phyloP scores from a whole-genome alignment of 92 coral and sea anemone genomes.

The Meandrina meandrites region DNA sequence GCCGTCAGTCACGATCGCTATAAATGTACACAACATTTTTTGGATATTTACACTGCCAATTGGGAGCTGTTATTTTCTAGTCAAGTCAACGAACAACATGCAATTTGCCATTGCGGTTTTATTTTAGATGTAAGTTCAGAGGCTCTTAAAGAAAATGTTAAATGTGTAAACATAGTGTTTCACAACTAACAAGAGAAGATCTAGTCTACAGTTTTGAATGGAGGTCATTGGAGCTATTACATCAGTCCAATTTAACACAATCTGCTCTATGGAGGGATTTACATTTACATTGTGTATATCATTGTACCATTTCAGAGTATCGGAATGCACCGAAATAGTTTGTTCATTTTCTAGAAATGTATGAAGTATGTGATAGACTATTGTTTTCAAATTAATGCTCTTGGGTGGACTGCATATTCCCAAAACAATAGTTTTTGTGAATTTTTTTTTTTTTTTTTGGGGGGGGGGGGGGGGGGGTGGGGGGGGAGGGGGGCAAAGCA shows the following conservation, averaged over 20 bases:
- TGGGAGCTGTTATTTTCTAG: not conserved
- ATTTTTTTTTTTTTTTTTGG: too few relatives aligned
- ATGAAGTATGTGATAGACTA: not conserved
- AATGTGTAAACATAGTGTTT: not conserved
- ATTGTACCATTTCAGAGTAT: not conserved
- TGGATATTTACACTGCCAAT: too few relatives aligned
- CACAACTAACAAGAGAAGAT: not conserved
- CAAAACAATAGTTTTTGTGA: too few relatives aligned
- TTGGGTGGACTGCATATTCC: too few relatives aligned
- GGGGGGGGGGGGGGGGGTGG: too few relatives aligned
- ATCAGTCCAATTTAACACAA: not conserved
- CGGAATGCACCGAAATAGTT: not conserved
- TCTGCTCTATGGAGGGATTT: not conserved
- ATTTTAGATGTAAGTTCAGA: not conserved
- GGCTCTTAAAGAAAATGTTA: not conserved
- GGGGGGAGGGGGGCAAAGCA: too few relatives aligned
- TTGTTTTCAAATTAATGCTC: too few relatives aligned
- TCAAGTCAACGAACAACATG: not conserved
- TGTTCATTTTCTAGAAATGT: not conserved
- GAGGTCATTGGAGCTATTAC: not conserved
- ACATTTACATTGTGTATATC: not conserved
- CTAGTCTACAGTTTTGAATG: not conserved
- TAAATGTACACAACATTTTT: too few relatives aligned
- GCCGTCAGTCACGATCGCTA: too few relatives aligned
- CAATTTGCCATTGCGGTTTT: not conserved